phyloP scores from a whole-genome alignment of 2,113 vertebrate genomes.

The Chinchilla lanigera region DNA sequence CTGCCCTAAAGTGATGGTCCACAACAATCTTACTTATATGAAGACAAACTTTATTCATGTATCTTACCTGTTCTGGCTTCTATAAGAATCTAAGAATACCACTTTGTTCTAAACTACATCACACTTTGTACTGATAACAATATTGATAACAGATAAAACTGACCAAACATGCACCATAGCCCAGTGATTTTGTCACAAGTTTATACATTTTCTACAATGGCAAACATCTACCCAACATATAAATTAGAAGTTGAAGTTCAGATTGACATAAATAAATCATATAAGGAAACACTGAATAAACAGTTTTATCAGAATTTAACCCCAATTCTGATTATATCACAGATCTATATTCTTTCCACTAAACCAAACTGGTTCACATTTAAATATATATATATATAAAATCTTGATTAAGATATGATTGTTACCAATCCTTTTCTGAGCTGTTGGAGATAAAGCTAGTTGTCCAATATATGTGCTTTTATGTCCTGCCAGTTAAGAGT shows the following conservation, averaged over 20 bases:
- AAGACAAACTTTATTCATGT: background rate
- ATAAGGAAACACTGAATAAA: background rate
- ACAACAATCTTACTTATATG: background rate
- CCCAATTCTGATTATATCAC: background rate
- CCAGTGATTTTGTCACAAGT: no score
- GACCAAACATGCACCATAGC: background rate
- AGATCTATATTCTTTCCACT: background rate
- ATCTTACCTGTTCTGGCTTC: background rate
- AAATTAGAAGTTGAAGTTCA: background rate
- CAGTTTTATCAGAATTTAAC: background rate
- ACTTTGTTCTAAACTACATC: background rate
- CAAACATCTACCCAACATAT: background rate
- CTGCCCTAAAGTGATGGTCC: background rate
- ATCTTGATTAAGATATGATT: background rate
- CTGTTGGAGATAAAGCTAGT: background rate
- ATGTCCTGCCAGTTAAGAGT: background rate
- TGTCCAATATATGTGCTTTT: background rate
- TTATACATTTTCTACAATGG: background rate
- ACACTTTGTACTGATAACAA: background rate
- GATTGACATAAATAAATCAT: background rate
- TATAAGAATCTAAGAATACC: background rate
- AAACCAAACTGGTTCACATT: background rate
- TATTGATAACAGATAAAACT: background rate
- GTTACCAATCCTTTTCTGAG: background rate
- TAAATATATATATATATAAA: background rate